Conservation (phyloP, 2,797 vertebrate genomes). For the Lacerta bilineata region DNA sequence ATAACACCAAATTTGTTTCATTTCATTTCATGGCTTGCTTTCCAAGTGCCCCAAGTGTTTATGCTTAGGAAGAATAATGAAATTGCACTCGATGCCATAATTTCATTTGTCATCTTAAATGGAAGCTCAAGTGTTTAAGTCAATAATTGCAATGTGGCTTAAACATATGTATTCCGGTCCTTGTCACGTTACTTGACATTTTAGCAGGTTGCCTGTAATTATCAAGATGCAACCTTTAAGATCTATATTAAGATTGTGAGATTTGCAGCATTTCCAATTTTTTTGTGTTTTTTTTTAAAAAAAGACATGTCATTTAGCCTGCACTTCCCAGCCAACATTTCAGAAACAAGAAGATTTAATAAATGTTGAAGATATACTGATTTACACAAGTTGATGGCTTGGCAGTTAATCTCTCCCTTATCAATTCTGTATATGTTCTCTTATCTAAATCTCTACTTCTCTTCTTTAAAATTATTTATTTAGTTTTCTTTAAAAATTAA, state of each 20-base stretch:
- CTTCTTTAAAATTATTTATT: conserved; percentile 5
- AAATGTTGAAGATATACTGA: background rate
- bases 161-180: background rate
- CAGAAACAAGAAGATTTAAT: conserved; percentile 12
- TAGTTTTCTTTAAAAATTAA: background rate
- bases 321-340: background rate
- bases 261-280: background rate
- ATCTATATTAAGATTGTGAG: background rate
- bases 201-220: conserved; percentile 1
- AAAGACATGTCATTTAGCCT: conserved; percentile 2
- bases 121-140: background rate
- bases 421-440: background rate
- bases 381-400: background rate
- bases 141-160: background rate
- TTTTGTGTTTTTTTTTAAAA: background rate
- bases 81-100: background rate
- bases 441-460: background rate
- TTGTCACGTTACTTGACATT: background rate
- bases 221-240: background rate
- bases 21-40: background rate
- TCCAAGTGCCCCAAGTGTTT: background rate
- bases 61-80: background rate
- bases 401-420: background rate
- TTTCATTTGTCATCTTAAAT: conserved; percentile 5
- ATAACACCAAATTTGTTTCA: background rate